phyloP scores from a whole-genome alignment of 2,888 invertebrate species.

The Xiphydria camelus region DNA sequence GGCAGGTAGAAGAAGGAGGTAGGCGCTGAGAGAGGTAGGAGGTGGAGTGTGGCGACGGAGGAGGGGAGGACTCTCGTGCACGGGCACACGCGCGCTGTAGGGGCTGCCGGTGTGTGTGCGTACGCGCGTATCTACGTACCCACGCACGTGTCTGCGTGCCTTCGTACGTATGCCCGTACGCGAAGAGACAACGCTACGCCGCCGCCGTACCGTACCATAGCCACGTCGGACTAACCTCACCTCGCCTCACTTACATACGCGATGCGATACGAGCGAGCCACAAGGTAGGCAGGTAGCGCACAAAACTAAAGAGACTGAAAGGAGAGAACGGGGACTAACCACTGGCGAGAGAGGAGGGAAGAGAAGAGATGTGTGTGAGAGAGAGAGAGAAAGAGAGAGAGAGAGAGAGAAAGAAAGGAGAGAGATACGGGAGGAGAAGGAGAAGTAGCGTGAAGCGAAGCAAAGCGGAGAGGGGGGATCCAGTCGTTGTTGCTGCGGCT shows the following conservation, averaged over 20 bases:
- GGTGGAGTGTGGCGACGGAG: slow-evolving; percentile 13
- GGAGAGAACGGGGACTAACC: slow-evolving; percentile 30
- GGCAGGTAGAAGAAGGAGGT: slow-evolving; percentile 46
- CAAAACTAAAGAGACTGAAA: slow-evolving; percentile 45
- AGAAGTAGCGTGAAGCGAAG: background rate
- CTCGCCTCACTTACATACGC: slow-evolving; percentile 42
- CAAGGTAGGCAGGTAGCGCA: slow-evolving; percentile 50
- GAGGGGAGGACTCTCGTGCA: slow-evolving; percentile 35
- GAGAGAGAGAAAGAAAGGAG: background rate
- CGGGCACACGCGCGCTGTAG: slow-evolving; percentile 29
- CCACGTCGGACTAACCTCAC: slow-evolving; percentile 25
- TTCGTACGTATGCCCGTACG: slow-evolving; percentile 21
- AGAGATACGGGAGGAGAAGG: background rate
- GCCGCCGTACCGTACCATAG: slow-evolving; percentile 7
- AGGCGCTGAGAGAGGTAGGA: slow-evolving; percentile 32
- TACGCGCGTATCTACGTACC: slow-evolving; percentile 23
- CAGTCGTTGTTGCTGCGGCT: slow-evolving; percentile 8
- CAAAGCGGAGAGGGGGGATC: slow-evolving; percentile 7
- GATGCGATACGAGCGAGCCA: slow-evolving; percentile 39
- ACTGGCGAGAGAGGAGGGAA: slow-evolving; percentile 14
- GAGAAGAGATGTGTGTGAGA: background rate
- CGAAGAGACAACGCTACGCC: slow-evolving; percentile 33
- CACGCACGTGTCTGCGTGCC: slow-evolving; percentile 10
- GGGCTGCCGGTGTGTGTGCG: slow-evolving; percentile 13
- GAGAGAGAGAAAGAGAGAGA: background rate